Base-by-base conservation (phyloP, 2,113 vertebrate genomes). In the Centropus bengalensis region DNA sequence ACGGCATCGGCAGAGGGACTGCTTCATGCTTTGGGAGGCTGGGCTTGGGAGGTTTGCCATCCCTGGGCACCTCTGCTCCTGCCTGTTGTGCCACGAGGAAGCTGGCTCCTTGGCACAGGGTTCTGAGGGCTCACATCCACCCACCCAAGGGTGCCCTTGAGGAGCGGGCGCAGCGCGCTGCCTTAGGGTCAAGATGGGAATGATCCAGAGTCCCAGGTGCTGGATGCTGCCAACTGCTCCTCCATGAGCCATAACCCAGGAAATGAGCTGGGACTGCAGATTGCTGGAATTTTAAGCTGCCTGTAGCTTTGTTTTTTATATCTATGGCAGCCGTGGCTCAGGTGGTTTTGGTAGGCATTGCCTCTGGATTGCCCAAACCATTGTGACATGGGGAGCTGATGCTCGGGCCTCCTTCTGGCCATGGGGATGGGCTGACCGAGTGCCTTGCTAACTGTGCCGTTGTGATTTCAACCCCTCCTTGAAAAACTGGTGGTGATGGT, bases 341-440 rank as follows among this genome's bases (percentile, higher is more conserved):
- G 22, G 19, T 59, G 20, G 1, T 75, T 67, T 47, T 45, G 33
- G n/a, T 44, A 36, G 26, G 20, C 27, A 15, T 67, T 8, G 5
- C 27, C 47, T 42, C 74, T 42, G 69, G 52, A 27, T 15, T 67
- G 33, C 28, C 76, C 45, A 52, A 5, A 62, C 28, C 21, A 4
- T 47, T 4, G 0, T 18, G 76, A 36, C 28, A 47, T 1, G 15
- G 42, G 40, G 33, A 67, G 21, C 20, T 63, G 40, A 47, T 36
- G 27, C 42, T 73, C 2, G 2, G 10, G 23, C 23, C 44, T 66
- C 58, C 64, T 71, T 60, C 47, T 56, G 76, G 28, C 80, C 40
- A 8, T 1, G 5, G 52, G 6, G 13, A 10, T 22, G 0, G 3
- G 32, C 73, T 79, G 24, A 12, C 9, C 2, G 5, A 3, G 30